Base-by-base conservation (phyloP, 23 tunicate species). In the Ciona savignyi region DNA sequence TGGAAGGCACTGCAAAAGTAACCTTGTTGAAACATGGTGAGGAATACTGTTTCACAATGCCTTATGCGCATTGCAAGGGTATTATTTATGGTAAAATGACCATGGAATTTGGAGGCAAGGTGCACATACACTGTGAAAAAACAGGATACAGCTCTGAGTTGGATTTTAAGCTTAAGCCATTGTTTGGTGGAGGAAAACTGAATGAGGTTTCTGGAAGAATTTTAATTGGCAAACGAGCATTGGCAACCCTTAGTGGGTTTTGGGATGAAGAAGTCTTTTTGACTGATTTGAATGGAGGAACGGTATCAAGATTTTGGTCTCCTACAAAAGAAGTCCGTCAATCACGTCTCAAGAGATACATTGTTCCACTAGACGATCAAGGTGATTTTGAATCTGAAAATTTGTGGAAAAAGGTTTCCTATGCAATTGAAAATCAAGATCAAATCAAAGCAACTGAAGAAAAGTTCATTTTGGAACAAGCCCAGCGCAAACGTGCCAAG, bases 61-160 rank as follows among this genome's bases (percentile, higher is more conserved):
- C 88, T 0, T 83, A 83, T 70, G 88, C 88, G 11, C 88, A 83
- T 35, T 83, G 88, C 65, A 83, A 83, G 62, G 88, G 88, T 0
- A 75, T 83, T 33, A 23, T 83, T 3, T 83, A 83, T 76, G 88
- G 88, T 11, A 75, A 76, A 70, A 83, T 83, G 88, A 76, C 81
- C n/a, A 76, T 76, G 81, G 88, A 83, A 62, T 83, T 83, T 34
- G 88, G 88, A 33, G 88, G 88, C n/a, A 83, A 83, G 62, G 81
- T 83, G 23, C 32, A 27, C 25, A 68, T 83, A 9, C 68, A 62
- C 34, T 83, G 88, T 83, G 77, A 75, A 63, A 83, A 83, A 71
- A 83, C 88, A 6, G 88, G 88, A 29, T 83, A 83, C 65, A 35
- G 70, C 11, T 30, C 88, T 60, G 88, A 83, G 62, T 29, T 83